Percentiles rank a stretch among this genome's conserved stretches.
These are phyloP conservation scores for Poecilia wingei DNA, from an alignment of 2,797 vertebrate species.

Conservation along the genomic window DNA sequence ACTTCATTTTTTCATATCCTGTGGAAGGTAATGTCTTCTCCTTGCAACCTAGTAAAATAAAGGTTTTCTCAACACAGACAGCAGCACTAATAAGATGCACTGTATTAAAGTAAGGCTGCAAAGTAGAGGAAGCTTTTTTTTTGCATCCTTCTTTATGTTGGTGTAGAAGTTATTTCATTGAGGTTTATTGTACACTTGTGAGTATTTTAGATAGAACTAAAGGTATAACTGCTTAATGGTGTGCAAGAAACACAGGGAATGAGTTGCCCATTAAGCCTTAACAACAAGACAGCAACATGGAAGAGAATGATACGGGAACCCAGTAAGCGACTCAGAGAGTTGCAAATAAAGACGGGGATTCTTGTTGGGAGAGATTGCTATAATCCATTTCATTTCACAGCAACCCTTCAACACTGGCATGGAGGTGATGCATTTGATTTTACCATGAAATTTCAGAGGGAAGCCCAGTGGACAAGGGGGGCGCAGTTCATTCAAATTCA, in stretches of 20 bases:
- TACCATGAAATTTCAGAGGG: neutral
- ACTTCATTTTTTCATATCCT: constrained; percentile 15
- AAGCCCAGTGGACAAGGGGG: neutral
- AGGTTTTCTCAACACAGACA: constrained; percentile 32
- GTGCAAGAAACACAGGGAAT: constrained; percentile 40
- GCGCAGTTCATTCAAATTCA: neutral
- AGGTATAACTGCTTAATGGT: constrained; percentile 47
- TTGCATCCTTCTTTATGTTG: constrained; percentile 35
- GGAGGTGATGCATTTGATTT: neutral
- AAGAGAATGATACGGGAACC: constrained; percentile 25
- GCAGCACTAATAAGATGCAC: constrained; percentile 33
- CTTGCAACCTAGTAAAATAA: constrained; percentile 34
- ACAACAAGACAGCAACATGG: constrained; percentile 29
- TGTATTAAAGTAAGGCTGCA: constrained; percentile 13
- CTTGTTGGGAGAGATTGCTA: neutral
- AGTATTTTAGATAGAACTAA: constrained; percentile 28
- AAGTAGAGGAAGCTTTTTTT: constrained; percentile 10
- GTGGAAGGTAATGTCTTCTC: constrained; percentile 13
- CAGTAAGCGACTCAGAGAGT: constrained; percentile 35
- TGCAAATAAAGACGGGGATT: constrained; percentile 37
- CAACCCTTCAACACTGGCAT: neutral
- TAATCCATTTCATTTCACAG: neutral
- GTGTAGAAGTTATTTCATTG: constrained; percentile 32
- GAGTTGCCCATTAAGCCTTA: constrained; percentile 38
- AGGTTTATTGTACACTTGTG: constrained; percentile 36